Evolutionary conservation across 64 coral and sea anemone genomes (phyloP).

Genomic region (Anthopleura sola): DNA sequence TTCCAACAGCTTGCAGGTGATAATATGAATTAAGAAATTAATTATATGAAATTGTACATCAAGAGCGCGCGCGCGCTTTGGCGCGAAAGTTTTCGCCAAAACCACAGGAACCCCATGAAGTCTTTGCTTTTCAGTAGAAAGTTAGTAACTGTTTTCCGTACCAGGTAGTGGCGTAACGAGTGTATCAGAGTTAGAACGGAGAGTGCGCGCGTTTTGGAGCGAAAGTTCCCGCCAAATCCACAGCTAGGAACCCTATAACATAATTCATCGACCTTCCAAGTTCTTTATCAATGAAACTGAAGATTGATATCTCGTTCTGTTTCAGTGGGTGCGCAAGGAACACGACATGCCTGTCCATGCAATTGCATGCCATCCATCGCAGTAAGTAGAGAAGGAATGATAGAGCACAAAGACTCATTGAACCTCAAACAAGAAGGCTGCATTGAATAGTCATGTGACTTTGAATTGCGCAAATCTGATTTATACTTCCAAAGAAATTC

Average conservation of each 20-base stretch:
- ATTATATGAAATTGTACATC: neutral
- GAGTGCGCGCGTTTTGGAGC: too few species aligned
- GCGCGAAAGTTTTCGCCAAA: neutral
- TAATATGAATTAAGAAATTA: neutral
- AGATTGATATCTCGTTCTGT: neutral
- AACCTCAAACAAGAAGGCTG: too few species aligned
- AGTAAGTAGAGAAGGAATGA: constrained; percentile 27
- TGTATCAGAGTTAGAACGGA: too few species aligned
- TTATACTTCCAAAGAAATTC: too few species aligned
- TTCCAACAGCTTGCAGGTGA: constrained; percentile 61
- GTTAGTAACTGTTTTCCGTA: too few species aligned
- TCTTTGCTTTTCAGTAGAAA: too few species aligned
- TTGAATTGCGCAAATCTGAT: neutral
- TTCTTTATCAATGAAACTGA: too few species aligned
- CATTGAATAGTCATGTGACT: neutral
- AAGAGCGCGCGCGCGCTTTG: neutral
- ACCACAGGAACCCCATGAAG: too few species aligned
- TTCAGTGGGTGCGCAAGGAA: constrained; percentile 86
- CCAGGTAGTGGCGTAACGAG: too few species aligned
- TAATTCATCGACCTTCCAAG: too few species aligned
- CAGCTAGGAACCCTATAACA: too few species aligned
- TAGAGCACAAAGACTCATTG: neutral
- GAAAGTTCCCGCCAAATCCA: too few species aligned
- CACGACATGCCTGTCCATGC: constrained; percentile 86
- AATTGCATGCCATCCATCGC: constrained; percentile 82